Base-by-base conservation (phyloP, 2,888 invertebrate genomes). In the Drosophila diplacantha region DNA sequence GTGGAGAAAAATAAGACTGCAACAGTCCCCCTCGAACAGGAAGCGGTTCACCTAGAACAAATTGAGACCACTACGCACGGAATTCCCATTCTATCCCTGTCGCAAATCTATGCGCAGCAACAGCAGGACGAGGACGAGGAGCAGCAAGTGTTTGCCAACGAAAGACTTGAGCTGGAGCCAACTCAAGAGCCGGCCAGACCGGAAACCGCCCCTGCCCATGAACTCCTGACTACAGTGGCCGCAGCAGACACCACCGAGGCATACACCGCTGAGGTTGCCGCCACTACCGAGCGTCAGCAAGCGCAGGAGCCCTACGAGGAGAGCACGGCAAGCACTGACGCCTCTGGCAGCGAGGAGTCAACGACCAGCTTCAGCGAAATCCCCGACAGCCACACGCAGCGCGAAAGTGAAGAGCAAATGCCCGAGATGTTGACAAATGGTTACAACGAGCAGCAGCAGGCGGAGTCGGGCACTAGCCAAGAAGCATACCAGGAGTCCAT, bases 61-160 rank as follows among this genome's bases (percentile, higher is more conserved):
- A 34, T 57, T 44, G 72, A 79, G 55, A 75, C 65, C 14, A 74
- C 68, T 35, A 82, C 81, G n/a, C 71, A 53, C 18, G 73, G 58
- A n/a, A 50, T 73, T 26, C 74, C 80, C 4, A 44, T 78, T 38
- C 46, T 76, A 20, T 83, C 83, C 31, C 61, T 83, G n/a, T 73
- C 85, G 5, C 66, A 79, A 63, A 79, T 79, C 46, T 75, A 81
- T 66, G 81, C 73, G 16, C 81, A 84, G 54, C 78, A 84, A 24
- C 86, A 86, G 32, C 72, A 85, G 53, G 63, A 77, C 37, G 70
- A 74, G 44, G 75, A 74, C 14, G 75, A 75, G 20, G 73, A 71
- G 57, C 78, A 77, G 41, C 61, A 71, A 29, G 49, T 71, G 24
- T 76, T 75, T 69, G 72, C 83, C 26, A 54, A 59, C 39, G 57